phyloP scores from a whole-genome alignment of 2,797 vertebrate species.

The Megalops cyprinoides region DNA sequence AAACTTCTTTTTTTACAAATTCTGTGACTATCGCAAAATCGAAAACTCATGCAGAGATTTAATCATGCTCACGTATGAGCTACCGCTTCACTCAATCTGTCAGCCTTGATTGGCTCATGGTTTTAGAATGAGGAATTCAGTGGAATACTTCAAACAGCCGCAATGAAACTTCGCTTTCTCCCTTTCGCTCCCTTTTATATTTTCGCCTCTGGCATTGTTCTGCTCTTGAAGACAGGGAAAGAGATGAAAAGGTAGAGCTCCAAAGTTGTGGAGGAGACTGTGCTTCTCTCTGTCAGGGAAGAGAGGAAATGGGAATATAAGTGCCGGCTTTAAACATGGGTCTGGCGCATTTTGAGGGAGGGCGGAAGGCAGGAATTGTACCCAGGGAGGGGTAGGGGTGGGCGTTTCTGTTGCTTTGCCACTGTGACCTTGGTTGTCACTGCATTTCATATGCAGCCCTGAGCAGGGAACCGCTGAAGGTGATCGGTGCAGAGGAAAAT shows the following conservation, averaged over 20 bases:
- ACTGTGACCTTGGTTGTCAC: too few species aligned
- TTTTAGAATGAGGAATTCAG: conserved; percentile 27
- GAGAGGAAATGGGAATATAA: conserved; percentile 14
- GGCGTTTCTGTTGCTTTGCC: neutral
- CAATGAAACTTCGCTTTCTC: conserved; percentile 9
- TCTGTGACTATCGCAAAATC: conserved; percentile 7
- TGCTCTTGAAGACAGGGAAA: conserved; percentile 21
- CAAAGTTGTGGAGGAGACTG: neutral
- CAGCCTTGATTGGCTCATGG: neutral
- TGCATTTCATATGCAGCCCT: too few species aligned
- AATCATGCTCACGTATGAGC: conserved; percentile 23
- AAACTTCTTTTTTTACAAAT: conserved; percentile 25
- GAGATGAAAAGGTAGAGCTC: conserved; percentile 30
- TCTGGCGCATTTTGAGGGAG: conserved; percentile 18
- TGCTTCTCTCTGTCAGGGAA: conserved; percentile 32
- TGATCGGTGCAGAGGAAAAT: too few species aligned
- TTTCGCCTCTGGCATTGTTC: conserved; percentile 35
- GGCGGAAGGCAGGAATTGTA: neutral
- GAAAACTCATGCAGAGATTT: conserved; percentile 1
- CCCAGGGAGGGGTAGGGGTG: neutral
- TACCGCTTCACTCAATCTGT: conserved; percentile 12
- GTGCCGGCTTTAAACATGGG: conserved; percentile 23
- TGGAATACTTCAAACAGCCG: conserved; percentile 31
- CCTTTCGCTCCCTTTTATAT: conserved; percentile 15
- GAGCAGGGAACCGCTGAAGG: too few species aligned